Base-by-base conservation (phyloP, 1,140 invertebrate species). In the Hyles vespertilio region DNA sequence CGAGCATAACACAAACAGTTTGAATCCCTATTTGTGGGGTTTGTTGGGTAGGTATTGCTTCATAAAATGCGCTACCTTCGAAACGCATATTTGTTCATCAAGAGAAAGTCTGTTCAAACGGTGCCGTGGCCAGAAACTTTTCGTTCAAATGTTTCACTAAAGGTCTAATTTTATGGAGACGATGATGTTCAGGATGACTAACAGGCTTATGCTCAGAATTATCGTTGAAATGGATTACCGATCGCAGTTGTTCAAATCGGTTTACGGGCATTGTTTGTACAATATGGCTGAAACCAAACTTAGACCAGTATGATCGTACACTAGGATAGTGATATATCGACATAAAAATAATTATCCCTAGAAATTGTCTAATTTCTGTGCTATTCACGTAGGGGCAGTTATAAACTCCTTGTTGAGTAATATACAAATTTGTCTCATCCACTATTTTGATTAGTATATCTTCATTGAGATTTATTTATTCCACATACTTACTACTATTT, bases 81-180 rank as follows among this genome's bases (percentile, higher is more conserved):
- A 69, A 40, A 75, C 12, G 63, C 74, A 81, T 69, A 84, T 72
- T 46, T 83, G 71, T 69, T 70, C 74, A 69, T 84, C 77, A 52
- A 81, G 32, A n/a, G 72, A 72, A 10, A 83, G 55, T 46, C 72
- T 81, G 67, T 32, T 77, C 65, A 43, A 74, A 50, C 56, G 73
- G 72, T 32, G 50, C 50, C 1, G 74, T 54, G 61, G 10, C 72
- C 6, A 67, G 12, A 53, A 81, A 77, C 52, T 50, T 65, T 45
- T 70, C 58, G 49, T 78, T 72, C 11, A 87, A 53, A 55, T 71
- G 57, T 43, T 72, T 67, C 52, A 74, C 52, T 49, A 89, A 11
- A 51, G 77, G 77, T 61, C 74, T 63, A 47, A 87, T 70, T 73
- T 86, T 89, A 64, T 74, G 72, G 4, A 84, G 68, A 54, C 71